Evolutionary conservation across 1,140 invertebrate genomes (phyloP).

Genomic region (Camponotus floridanus): DNA sequence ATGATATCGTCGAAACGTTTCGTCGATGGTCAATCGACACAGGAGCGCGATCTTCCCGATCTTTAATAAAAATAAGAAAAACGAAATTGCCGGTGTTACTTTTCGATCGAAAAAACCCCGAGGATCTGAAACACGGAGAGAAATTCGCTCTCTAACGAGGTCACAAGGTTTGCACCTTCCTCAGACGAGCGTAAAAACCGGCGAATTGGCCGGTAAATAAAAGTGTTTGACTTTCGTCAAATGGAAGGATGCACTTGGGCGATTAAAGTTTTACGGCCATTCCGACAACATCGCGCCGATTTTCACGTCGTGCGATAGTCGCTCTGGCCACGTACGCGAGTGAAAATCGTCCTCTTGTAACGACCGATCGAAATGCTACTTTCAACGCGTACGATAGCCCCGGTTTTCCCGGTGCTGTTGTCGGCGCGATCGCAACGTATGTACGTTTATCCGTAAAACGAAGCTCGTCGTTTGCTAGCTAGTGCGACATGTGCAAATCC

Average conservation of each 20-base stretch:
- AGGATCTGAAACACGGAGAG: constrained; percentile 8
- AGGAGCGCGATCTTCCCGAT: not conserved
- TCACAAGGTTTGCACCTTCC: constrained; percentile 32
- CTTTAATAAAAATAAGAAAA: constrained; percentile 51
- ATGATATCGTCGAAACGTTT: constrained; percentile 43
- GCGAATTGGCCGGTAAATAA: constrained; percentile 49
- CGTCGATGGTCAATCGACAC: constrained; percentile 5
- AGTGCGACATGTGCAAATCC: not conserved
- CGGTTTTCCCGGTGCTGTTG: not conserved
- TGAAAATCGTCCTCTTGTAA: constrained; percentile 11
- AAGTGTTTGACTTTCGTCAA: constrained; percentile 41
- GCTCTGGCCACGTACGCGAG: not conserved
- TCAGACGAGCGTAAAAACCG: constrained; percentile 29
- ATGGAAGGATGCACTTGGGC: not conserved
- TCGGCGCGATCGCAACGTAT: not conserved
- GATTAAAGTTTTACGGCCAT: constrained; percentile 45
- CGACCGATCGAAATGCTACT: constrained; percentile 21
- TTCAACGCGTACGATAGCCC: not conserved
- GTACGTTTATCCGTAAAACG: constrained; percentile 23
- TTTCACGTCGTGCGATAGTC: constrained; percentile 30
- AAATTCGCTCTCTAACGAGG: constrained; percentile 27
- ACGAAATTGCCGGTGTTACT: constrained; percentile 9
- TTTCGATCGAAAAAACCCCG: not conserved
- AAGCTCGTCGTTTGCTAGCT: constrained; percentile 29
- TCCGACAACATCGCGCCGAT: constrained; percentile 20